Percentiles rank a stretch among this genome's conserved stretches.
phyloP scores from a whole-genome alignment of 2,888 invertebrate genomes.

The Gari tellinella region DNA sequence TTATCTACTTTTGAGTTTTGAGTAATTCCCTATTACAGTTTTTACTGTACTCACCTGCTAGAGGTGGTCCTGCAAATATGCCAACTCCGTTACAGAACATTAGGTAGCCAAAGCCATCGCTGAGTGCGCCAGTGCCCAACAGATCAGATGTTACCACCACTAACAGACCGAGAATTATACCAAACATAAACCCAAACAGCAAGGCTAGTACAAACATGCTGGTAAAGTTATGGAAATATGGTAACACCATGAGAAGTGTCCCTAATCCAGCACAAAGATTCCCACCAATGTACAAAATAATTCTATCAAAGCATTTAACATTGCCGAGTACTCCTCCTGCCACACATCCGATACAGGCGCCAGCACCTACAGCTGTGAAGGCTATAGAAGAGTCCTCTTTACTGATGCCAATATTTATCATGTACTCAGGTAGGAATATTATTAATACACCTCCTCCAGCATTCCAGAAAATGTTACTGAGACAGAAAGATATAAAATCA shows the following conservation, averaged over 20 bases:
- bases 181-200: conserved; percentile 71
- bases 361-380: conserved; percentile 65
- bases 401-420: conserved; percentile 60
- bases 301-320: conserved; percentile 61
- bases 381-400: conserved; percentile 65
- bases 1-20: neutral
- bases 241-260: conserved; percentile 52
- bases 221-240: conserved; percentile 45
- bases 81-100: conserved; percentile 79
- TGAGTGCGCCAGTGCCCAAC: conserved; percentile 69
- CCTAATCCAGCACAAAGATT: conserved; percentile 66
- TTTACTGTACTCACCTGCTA: conserved; percentile 65
- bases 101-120: conserved; percentile 76
- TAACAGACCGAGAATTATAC: conserved; percentile 74
- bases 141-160: conserved; percentile 76
- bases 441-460: conserved; percentile 65
- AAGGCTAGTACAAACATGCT: conserved; percentile 40
- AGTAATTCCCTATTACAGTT: conserved; percentile 1
- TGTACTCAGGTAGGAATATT: conserved; percentile 72
- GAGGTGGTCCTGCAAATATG: conserved; percentile 69
- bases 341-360: conserved; percentile 71
- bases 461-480: conserved; percentile 79
- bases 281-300: conserved; percentile 64
- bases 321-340: conserved; percentile 75
- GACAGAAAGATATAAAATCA: conserved; percentile 72